phyloP scores from a whole-genome alignment of 2,888 invertebrate species.

The Myopa testacea region DNA sequence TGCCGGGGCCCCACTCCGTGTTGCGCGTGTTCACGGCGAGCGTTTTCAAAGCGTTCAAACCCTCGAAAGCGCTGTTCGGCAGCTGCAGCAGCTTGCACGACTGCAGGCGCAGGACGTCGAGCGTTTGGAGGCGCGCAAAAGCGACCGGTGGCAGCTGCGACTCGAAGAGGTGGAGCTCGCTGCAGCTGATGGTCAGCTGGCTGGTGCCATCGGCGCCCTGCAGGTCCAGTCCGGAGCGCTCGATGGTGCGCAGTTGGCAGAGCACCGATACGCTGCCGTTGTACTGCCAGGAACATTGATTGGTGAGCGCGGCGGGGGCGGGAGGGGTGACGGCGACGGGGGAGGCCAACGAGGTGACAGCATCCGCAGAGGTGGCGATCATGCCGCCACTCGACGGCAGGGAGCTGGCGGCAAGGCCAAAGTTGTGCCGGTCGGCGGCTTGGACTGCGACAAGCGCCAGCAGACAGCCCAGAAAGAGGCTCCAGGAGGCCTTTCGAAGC shows the following conservation, averaged over 20 bases:
- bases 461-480: conserved; percentile 4
- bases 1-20: conserved; percentile 81
- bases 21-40: conserved; percentile 84
- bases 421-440: conserved; percentile 38
- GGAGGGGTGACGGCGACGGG: conserved; percentile 3
- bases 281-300: conserved; percentile 70
- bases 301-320: conserved; percentile 48
- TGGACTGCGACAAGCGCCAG: conserved; percentile 13
- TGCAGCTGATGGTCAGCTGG: conserved; percentile 81
- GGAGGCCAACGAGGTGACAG: conserved; percentile 27
- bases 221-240: conserved; percentile 74
- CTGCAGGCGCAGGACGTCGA: conserved; percentile 80
- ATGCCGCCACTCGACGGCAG: not conserved
- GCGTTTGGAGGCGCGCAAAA: conserved; percentile 77
- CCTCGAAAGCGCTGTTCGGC: conserved; percentile 81
- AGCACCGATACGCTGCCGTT: conserved; percentile 71
- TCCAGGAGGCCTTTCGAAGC: conserved; percentile 21
- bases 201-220: conserved; percentile 77
- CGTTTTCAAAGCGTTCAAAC: conserved; percentile 76
- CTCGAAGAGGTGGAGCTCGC: conserved; percentile 83
- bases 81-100: conserved; percentile 85
- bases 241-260: conserved; percentile 79
- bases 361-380: conserved; percentile 34
- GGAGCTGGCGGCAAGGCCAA: conserved; percentile 12
- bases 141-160: conserved; percentile 81